A percentile compares a stretch with the other conserved stretches of the same genome.
Conservation (phyloP, 2,888 invertebrate species). For the Orthonevra nobilis region DNA sequence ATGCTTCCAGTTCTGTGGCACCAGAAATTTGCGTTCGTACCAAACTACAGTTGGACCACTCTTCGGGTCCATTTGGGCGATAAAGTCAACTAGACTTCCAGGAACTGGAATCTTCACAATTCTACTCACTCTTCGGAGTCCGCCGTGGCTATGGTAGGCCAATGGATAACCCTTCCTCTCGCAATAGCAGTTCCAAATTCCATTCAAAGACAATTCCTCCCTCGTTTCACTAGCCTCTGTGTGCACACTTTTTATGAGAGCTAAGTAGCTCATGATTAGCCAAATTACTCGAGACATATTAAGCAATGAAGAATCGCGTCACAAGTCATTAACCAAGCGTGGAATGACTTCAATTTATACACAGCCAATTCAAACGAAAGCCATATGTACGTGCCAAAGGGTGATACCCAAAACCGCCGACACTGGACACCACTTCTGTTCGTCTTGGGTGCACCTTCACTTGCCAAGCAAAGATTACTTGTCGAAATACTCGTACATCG, state of each 20-base stretch:
- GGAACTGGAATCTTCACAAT: slow-evolving; percentile 26
- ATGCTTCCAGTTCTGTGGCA: slow-evolving; percentile 31
- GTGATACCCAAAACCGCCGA: slow-evolving; percentile 28
- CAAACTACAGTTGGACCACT: slow-evolving; percentile 19
- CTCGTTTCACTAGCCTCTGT: slow-evolving; percentile 35
- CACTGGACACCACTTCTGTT: slow-evolving; percentile 44
- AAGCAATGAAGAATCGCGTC: neutral
- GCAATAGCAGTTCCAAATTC: slow-evolving; percentile 50
- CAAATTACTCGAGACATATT: neutral
- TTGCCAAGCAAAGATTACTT: too few relatives aligned
- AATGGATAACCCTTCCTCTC: slow-evolving; percentile 9
- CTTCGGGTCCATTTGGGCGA: slow-evolving; percentile 23
- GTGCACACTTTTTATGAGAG: slow-evolving; percentile 5
- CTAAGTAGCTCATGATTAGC: slow-evolving; percentile 4
- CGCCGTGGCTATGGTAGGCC: slow-evolving; percentile 11
- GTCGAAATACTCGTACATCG: too few relatives aligned
- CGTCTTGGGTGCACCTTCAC: slow-evolving; percentile 18
- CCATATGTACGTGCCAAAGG: slow-evolving; percentile 46
- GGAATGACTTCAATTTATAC: slow-evolving; percentile 1
- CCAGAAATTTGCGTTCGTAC: slow-evolving; percentile 39
- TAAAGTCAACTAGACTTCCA: slow-evolving; percentile 17
- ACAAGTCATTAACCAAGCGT: neutral
- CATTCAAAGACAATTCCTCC: slow-evolving; percentile 32
- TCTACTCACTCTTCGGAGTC: slow-evolving; percentile 23
- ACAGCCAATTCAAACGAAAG: slow-evolving; percentile 14